Conservation (phyloP, 2,888 invertebrate genomes). For the Caenorhabditis imperialis region DNA sequence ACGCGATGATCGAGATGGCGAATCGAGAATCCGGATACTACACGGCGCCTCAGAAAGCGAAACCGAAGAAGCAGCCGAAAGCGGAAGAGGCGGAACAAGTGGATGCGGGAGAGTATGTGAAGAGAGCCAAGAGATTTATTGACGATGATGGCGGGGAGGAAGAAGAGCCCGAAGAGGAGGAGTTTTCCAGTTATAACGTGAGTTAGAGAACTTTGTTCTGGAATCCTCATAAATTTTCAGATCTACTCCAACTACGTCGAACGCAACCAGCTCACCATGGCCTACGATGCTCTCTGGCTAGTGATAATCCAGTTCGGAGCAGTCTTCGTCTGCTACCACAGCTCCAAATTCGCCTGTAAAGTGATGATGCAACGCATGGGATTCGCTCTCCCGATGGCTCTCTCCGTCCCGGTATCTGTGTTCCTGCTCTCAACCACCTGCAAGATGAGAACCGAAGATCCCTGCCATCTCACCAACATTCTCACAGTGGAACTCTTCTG, state of each 20-base stretch:
- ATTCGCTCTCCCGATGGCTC: conserved; percentile 94
- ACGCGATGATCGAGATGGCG: conserved; percentile 49
- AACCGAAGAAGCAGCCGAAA: conserved; percentile 54
- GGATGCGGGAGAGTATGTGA: conserved; percentile 64
- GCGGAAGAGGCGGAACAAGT: conserved; percentile 61
- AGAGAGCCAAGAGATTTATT: conserved; percentile 39
- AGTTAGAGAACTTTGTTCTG: background rate
- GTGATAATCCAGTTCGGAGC: conserved; percentile 77
- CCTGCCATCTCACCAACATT: conserved; percentile 85
- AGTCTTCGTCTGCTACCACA: conserved; percentile 79
- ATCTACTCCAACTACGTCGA: conserved; percentile 75
- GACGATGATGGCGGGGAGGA: conserved; percentile 58
- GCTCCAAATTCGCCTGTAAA: conserved; percentile 81
- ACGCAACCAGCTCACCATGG: conserved; percentile 74
- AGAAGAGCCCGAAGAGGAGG: conserved; percentile 44
- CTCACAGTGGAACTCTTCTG: conserved; percentile 84
- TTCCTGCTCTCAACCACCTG: conserved; percentile 79
- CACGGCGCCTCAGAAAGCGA: conserved; percentile 37
- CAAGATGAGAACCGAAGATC: conserved; percentile 84
- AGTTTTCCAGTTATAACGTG: conserved; percentile 71
- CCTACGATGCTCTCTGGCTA: conserved; percentile 78
- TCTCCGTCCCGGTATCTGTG: conserved; percentile 91
- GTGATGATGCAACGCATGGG: conserved; percentile 91
- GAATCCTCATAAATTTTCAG: conserved; percentile 44
- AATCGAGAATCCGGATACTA: conserved; percentile 53